Evolutionary conservation across 2,888 invertebrate genomes (phyloP), one percentile per base, ranked within the genome.

Genomic region (Erynnis tages): DNA sequence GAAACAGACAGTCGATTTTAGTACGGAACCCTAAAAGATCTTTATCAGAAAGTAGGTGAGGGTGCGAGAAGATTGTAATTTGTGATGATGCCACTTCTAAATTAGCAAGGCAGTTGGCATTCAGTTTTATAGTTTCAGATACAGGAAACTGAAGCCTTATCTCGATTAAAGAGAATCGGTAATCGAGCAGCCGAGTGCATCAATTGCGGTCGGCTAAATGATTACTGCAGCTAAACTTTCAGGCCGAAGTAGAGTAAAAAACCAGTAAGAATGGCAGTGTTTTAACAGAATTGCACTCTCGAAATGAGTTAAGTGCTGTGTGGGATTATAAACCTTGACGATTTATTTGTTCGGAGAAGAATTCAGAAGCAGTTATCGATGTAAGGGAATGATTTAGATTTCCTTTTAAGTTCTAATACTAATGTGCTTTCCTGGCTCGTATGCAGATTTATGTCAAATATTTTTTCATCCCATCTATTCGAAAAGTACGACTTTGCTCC

Each of bases 61-160:
- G 74, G 76, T 76, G 73, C 66, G 69, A 73, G 76, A 75, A 80
- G 82, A 83, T 84, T 83, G 79, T 80, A 82, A 84, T 87, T 85
- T 82, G 84, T 76, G 76, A 83, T 80, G 73, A 75, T 70, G 69
- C 63, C 66, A 68, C 67, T 72, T 71, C 67, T 69, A 74, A 81
- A 84, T 82, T 79, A 81, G 76, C 67, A 63, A 71, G 67, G 71
- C 59, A 27, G 63, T 60, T n/a, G 62, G 59, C 58, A 53, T 60
- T 62, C 53, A 56, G 50, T 60, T 61, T 60, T 59, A 59, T 59
- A 61, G 58, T 63, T 61, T 54, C 21, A 44, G 58, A 57, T 29
- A 43, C 35, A 13, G 17, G 13, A 17, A 13, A 37, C 16, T 17
- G 47, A 19, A 40, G 27, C 25, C 34, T 50, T 50, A 43, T 43